Evolutionary conservation across 2,888 invertebrate genomes (phyloP), one percentile per base, ranked within the genome.

Genomic region (Cephus pulcher): DNA sequence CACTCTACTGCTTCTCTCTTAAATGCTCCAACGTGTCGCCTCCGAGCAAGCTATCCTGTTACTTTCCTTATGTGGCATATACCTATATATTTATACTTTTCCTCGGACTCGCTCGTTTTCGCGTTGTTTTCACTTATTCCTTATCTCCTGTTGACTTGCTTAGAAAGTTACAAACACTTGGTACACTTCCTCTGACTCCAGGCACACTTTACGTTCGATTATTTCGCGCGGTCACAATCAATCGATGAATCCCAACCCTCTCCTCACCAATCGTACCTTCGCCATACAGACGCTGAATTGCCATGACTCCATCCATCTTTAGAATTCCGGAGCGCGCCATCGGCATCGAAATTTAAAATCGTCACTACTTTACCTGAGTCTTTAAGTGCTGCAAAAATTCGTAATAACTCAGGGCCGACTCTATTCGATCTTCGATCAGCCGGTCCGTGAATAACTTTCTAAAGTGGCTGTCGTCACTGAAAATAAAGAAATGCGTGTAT

Each of bases 351-450:
- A 37, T 30, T 34, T 32, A 34, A 34, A 71, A 71, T 71, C 56
- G 56, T 56, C 32, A 85, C 82, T 96, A 97, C 94, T 97, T 97
- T 92, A 98, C 95, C 93, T 97, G 96, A 87, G 94, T 94, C 92
- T 97, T 96, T 87, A 98, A 93, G 93, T 98, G 98, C 92, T 99
- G 98, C 92, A 99, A 94, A 93, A 99, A 99, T 94, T 99, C 99
- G 92, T 98, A 97, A 93, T 99, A 99, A 85, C 98, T 98, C 93
- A 98, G 95, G 77, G 97, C 96, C 79, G 96, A 96, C 91, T 99
- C 99, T 82, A 97, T 95, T 88, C 98, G 94, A 92, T 99, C 99
- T 92, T 99, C 99, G 75, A 98, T 94, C 88, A 99, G 94, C 87
- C 95, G 95, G 89, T 98, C 97, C 81, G 96, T 95, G 93, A 99